A percentile compares a stretch with the other conserved stretches of the same genome.
Evolutionary conservation across 2,888 invertebrate species (phyloP).

Genomic region (Epicampocera succincta): DNA sequence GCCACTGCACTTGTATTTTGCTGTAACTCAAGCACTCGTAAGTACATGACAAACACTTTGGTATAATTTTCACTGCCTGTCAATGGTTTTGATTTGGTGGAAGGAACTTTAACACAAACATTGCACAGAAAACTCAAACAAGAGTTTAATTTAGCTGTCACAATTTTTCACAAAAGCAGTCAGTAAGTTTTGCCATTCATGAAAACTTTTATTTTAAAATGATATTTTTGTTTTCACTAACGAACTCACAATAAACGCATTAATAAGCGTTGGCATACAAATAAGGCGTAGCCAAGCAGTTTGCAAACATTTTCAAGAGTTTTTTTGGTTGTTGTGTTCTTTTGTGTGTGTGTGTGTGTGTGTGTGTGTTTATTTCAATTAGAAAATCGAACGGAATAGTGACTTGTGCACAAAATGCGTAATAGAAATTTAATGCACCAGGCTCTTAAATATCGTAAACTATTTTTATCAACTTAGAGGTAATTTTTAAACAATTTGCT

Average conservation of each 20-base stretch:
- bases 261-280: not conserved
- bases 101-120: not conserved
- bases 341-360: too few relatives aligned
- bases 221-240: not conserved
- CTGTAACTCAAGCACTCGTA: conserved; percentile 10
- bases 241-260: not conserved
- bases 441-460: too few relatives aligned
- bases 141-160: conserved; percentile 39
- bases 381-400: too few relatives aligned
- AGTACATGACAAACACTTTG: conserved; percentile 26
- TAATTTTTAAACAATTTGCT: too few relatives aligned
- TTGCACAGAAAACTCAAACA: conserved; percentile 16
- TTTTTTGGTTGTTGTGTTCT: not conserved
- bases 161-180: conserved; percentile 10
- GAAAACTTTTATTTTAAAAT: conserved; percentile 6
- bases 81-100: conserved; percentile 19
- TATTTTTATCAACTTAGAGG: too few relatives aligned
- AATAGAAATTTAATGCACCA: too few relatives aligned
- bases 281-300: not conserved
- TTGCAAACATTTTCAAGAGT: not conserved
- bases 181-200: not conserved
- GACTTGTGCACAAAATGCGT: too few relatives aligned
- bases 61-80: conserved; percentile 21
- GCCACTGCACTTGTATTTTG: conserved; percentile 10
- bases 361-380: too few relatives aligned